A percentile compares a stretch with the other conserved stretches of the same genome.
phyloP scores from a whole-genome alignment of 2,888 invertebrate species.

The Nemurella pictetii region DNA sequence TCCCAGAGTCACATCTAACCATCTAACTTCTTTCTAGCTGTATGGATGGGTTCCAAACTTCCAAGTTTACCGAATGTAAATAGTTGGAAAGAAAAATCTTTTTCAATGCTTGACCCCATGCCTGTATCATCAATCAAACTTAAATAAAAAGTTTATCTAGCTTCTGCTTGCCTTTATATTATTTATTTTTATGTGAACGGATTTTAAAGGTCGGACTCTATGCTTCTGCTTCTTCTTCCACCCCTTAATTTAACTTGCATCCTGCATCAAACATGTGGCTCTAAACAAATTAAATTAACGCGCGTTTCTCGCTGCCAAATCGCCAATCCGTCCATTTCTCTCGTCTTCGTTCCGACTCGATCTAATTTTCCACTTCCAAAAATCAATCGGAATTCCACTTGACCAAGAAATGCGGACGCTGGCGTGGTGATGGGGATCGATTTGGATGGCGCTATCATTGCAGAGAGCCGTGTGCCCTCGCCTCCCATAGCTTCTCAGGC shows the following conservation, averaged over 20 bases:
- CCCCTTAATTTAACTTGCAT: too few species aligned
- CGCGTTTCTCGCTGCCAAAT: too few species aligned
- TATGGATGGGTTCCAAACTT: background rate
- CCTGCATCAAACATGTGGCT: too few species aligned
- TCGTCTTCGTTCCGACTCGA: too few species aligned
- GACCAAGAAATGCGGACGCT: too few species aligned
- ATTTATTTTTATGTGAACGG: background rate
- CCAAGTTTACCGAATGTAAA: too few species aligned
- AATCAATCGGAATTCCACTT: background rate
- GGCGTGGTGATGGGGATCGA: too few species aligned
- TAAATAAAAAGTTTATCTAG: background rate
- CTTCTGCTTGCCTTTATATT: background rate
- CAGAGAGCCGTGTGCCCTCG: background rate
- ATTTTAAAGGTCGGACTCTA: background rate
- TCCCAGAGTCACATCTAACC: background rate
- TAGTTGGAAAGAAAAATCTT: background rate
- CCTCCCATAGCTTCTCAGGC: background rate
- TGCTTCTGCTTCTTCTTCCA: background rate
- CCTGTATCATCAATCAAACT: background rate
- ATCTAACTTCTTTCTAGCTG: background rate
- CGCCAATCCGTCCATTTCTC: too few species aligned
- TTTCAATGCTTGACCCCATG: background rate
- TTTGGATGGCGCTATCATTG: too few species aligned
- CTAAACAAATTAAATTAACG: too few species aligned
- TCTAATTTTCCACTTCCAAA: too few species aligned